phyloP scores from a whole-genome alignment of 2,113 vertebrate species.

The Felis chaus region DNA sequence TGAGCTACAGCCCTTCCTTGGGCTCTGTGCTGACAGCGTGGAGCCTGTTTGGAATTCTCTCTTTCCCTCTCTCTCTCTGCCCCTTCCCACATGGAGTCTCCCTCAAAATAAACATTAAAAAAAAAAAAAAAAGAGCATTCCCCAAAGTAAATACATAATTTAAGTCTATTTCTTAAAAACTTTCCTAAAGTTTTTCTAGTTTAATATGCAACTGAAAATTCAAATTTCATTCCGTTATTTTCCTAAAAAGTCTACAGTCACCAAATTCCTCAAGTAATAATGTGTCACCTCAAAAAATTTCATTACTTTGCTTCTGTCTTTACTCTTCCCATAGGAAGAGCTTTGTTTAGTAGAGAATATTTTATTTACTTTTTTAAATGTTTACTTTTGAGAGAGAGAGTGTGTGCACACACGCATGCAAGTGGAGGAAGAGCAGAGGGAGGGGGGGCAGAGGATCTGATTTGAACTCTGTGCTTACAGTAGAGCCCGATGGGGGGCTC shows the following conservation, averaged over 20 bases:
- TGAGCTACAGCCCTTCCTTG: too few species aligned
- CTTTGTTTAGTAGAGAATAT: neutral
- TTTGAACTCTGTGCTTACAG: too few species aligned
- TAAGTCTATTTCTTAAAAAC: neutral
- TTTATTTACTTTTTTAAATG: neutral
- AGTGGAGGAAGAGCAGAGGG: too few species aligned
- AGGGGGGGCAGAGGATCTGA: too few species aligned
- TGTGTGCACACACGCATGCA: too few species aligned
- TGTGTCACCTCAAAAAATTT: neutral
- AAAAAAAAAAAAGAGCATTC: neutral
- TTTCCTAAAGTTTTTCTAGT: neutral
- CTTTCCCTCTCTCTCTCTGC: too few species aligned
- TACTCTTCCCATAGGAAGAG: neutral
- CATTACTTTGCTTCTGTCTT: slow-evolving; percentile 29
- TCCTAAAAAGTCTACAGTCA: slow-evolving; percentile 19
- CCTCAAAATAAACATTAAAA: too few species aligned
- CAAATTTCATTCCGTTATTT: slow-evolving; percentile 17
- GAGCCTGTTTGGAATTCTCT: too few species aligned
- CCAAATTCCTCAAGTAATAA: neutral
- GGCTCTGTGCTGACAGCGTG: too few species aligned
- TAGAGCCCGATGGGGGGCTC: too few species aligned
- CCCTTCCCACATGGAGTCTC: too few species aligned
- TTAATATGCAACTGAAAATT: slow-evolving; percentile 19
- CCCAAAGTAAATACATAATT: slow-evolving; percentile 17
- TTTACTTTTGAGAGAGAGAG: too few species aligned